These are phyloP conservation scores for Polypedilum vanderplanki DNA, from an alignment of 1,140 invertebrate species.

Conservation along the genomic window DNA sequence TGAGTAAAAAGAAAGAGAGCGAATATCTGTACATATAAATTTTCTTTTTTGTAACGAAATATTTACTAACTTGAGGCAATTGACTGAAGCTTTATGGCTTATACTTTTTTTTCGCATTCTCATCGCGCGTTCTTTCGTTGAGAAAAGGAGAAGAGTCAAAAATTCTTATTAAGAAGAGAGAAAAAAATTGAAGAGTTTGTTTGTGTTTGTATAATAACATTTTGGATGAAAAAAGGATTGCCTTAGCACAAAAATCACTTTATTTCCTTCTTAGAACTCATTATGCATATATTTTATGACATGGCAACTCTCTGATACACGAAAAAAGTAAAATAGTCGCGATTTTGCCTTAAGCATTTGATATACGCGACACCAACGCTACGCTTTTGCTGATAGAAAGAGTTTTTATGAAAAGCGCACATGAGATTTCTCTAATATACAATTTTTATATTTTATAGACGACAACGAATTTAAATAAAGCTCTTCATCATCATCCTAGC, in stretches of 20 bases:
- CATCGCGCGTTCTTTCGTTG: not conserved
- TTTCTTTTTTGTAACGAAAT: constrained; percentile 14
- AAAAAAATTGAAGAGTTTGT: constrained; percentile 2
- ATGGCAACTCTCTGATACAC: not conserved
- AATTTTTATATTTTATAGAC: too few species aligned
- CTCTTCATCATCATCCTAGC: constrained; percentile 7
- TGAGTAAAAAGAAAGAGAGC: not conserved
- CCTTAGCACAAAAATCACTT: constrained; percentile 18
- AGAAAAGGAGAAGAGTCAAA: not conserved
- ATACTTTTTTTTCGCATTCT: constrained; percentile 18
- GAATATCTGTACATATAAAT: constrained; percentile 14
- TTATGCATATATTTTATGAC: not conserved
- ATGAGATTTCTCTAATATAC: not conserved
- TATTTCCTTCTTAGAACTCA: not conserved
- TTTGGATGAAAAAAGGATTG: not conserved
- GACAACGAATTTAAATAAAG: constrained; percentile 9
- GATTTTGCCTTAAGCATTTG: not conserved
- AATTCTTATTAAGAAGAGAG: not conserved
- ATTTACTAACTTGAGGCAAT: constrained; percentile 13
- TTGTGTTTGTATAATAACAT: constrained; percentile 6
- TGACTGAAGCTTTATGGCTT: constrained; percentile 17
- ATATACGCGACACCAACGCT: not conserved
- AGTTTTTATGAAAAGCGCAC: constrained; percentile 10
- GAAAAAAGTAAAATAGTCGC: not conserved
- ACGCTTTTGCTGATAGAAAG: not conserved